Percentiles rank a stretch among this genome's conserved stretches.
phyloP scores from a whole-genome alignment of 2,113 vertebrate species.

The Pogona vitticeps region DNA sequence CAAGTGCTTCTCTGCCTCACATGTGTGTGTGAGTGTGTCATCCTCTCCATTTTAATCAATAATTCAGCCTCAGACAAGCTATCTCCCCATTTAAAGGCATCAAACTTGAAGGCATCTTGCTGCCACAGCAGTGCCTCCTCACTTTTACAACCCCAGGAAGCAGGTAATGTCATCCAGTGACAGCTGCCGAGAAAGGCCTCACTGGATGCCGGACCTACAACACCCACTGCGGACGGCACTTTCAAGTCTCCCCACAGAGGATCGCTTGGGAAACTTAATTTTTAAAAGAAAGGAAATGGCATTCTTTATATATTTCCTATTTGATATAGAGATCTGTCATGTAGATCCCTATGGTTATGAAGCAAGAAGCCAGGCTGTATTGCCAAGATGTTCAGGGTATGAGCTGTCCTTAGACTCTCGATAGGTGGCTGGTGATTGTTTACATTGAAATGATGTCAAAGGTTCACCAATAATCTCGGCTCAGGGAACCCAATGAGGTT shows the following conservation, averaged over 20 bases:
- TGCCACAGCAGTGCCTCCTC: slow-evolving; percentile 56
- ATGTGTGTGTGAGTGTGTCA: slow-evolving; percentile 6
- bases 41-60: slow-evolving; percentile 64
- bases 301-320: not conserved
- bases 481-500: not conserved
- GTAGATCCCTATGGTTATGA: not conserved
- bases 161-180: not conserved
- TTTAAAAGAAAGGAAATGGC: not conserved
- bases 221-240: not conserved
- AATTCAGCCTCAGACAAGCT: slow-evolving; percentile 61
- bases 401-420: not conserved
- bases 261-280: not conserved
- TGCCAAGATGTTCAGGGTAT: not conserved
- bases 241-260: not conserved
- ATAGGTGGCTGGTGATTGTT: not conserved
- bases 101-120: slow-evolving; percentile 60
- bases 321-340: not conserved
- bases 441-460: not conserved
- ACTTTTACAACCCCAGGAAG: slow-evolving; percentile 29
- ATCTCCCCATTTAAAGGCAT: slow-evolving; percentile 44
- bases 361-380: not conserved
- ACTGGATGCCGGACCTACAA: not conserved
- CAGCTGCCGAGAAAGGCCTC: no score
- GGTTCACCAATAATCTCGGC: not conserved
- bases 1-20: slow-evolving; percentile 19